Conservation (phyloP, 2,888 invertebrate genomes). For the Mythimna pallens region DNA sequence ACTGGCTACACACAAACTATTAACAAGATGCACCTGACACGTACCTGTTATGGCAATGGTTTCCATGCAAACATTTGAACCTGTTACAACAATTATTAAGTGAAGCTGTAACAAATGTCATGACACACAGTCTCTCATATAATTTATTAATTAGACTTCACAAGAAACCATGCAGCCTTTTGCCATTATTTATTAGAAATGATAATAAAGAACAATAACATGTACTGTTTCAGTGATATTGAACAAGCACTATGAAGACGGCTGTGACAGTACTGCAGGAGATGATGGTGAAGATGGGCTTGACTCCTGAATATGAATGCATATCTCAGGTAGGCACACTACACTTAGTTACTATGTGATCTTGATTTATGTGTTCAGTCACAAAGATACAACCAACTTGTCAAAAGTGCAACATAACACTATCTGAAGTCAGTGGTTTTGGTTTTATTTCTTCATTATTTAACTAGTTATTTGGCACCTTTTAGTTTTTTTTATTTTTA, state of each 20-base stretch:
- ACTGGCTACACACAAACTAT: not conserved
- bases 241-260: conserved; percentile 86
- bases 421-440: too few species aligned
- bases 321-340: conserved; percentile 75
- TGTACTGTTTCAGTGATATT: conserved; percentile 17
- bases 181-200: not conserved
- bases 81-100: not conserved
- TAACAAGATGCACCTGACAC: not conserved
- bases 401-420: too few species aligned
- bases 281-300: conserved; percentile 89
- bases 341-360: not conserved
- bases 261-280: conserved; percentile 93
- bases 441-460: too few species aligned
- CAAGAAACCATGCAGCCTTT: not conserved
- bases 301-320: conserved; percentile 89
- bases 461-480: too few species aligned
- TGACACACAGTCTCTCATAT: not conserved
- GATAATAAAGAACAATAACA: not conserved
- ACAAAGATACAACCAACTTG: too few species aligned
- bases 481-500: too few species aligned
- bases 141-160: not conserved
- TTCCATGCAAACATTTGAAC: not conserved
- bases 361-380: not conserved
- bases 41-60: not conserved
- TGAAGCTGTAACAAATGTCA: not conserved